Conservation (phyloP, 2,888 invertebrate genomes). For the Stenichneumon culpator region DNA sequence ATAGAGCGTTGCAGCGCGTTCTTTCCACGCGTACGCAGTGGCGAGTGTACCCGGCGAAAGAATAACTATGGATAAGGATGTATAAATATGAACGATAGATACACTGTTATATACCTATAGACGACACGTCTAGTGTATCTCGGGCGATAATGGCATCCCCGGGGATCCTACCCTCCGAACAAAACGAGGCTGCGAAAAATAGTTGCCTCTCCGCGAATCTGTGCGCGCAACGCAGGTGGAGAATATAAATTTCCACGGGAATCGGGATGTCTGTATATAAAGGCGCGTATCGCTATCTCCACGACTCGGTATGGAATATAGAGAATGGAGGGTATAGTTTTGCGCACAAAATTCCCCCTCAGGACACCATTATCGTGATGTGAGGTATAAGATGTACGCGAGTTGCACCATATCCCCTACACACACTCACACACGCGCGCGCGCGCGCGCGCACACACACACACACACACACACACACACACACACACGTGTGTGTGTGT, state of each 20-base stretch:
- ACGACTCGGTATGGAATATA: constrained; percentile 1
- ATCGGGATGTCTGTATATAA: neutral
- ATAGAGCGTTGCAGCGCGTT: neutral
- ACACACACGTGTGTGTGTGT: neutral
- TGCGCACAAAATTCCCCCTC: constrained; percentile 33
- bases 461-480: neutral
- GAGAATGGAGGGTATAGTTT: constrained; percentile 26
- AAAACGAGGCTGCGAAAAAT: constrained; percentile 37
- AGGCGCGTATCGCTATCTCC: constrained; percentile 22
- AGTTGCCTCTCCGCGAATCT: constrained; percentile 48
- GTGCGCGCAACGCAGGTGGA: constrained; percentile 30
- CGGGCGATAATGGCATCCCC: constrained; percentile 56
- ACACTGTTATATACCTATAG: constrained; percentile 9
- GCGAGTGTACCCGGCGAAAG: neutral
- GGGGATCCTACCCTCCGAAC: constrained; percentile 33
- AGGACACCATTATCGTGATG: constrained; percentile 56
- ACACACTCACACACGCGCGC: neutral
- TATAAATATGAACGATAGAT: constrained; percentile 32
- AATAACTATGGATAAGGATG: neutral
- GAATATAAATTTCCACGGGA: constrained; percentile 51
- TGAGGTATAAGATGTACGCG: constrained; percentile 49
- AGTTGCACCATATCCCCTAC: neutral
- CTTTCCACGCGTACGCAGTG: neutral
- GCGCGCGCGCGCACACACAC: neutral
- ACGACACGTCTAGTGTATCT: constrained; percentile 31